Evolutionary conservation across 2,888 invertebrate genomes (phyloP), one percentile per base, ranked within the genome.

Genomic region (Drosophila anomalata): DNA sequence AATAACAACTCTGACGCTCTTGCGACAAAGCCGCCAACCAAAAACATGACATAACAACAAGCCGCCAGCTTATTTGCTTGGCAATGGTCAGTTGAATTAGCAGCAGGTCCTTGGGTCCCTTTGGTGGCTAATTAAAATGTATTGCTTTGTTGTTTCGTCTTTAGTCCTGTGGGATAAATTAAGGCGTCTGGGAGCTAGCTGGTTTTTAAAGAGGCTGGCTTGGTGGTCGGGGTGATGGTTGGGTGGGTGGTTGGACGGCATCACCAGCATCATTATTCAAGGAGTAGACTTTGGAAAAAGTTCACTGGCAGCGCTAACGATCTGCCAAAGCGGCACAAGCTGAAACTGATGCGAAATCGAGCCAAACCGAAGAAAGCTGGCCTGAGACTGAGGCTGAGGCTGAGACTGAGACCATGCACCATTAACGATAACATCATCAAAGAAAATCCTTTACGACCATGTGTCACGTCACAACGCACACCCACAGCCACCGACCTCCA

Each of bases 371-470:
- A 42, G 44, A 20, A 22, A 12, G 22, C 44, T 44, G 20, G 44
- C 22, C 44, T 42, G 42, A 42, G 20, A 42, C 42, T 20, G 9
- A 42, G 42, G 20, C 42, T 42, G 11, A 42, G 8, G 9, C 44
- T 12, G 44, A 12, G 44, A 44, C 51, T 55, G 46, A 54, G 74
- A 74, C 70, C 85, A 87, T 71, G 73, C 73, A 74, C 73, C 85
- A 84, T 84, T 84, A 88, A 82, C 85, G 79, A 84, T 87, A 84
- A 78, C 83, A 87, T 73, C 87, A 81, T 88, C 83, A 88, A 87
- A 84, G 83, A 85, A 84, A 88, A 84, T 87, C 83, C 87, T 84
- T 88, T 87, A 85, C 78, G 73, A 72, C 79, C 46, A 71, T 76
- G 79, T 78, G 77, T 65, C 83, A 79, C 70, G 67, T 66, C 76